phyloP scores from a whole-genome alignment of 2,113 vertebrate genomes.

The Fukomys damarensis region DNA sequence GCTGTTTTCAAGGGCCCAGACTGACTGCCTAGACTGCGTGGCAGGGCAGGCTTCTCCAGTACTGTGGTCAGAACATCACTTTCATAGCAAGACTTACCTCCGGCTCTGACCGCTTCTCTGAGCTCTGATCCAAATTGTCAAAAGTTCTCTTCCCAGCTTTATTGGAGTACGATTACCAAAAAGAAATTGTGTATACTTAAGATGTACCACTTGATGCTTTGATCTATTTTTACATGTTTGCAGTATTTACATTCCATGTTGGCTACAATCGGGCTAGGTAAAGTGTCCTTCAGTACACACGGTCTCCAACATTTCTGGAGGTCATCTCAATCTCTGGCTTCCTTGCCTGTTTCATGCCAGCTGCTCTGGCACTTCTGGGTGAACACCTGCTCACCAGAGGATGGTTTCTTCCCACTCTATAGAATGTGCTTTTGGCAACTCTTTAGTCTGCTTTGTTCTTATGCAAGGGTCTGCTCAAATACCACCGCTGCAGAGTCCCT shows the following conservation, averaged over 20 bases:
- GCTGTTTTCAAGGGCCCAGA: neutral
- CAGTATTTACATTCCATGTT: neutral
- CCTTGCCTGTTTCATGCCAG: neutral
- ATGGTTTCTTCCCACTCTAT: no score
- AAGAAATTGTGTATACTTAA: neutral
- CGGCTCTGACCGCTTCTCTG: neutral
- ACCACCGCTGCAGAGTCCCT: neutral
- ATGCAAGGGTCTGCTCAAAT: neutral
- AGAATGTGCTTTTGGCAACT: neutral
- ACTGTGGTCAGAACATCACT: no score
- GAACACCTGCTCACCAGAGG: no score
- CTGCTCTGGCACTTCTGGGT: neutral
- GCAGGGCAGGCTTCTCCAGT: neutral
- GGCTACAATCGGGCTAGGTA: neutral
- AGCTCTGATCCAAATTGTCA: neutral
- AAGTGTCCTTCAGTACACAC: neutral
- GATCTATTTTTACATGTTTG: neutral
- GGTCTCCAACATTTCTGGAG: neutral
- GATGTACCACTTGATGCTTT: neutral
- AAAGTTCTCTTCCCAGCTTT: neutral
- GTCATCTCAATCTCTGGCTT: neutral
- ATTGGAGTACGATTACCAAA: neutral
- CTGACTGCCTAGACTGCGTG: neutral
- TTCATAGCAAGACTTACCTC: neutral
- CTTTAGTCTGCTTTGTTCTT: neutral